Evolutionary conservation across 2,888 invertebrate genomes (phyloP).

Genomic region (Biston stratarius): DNA sequence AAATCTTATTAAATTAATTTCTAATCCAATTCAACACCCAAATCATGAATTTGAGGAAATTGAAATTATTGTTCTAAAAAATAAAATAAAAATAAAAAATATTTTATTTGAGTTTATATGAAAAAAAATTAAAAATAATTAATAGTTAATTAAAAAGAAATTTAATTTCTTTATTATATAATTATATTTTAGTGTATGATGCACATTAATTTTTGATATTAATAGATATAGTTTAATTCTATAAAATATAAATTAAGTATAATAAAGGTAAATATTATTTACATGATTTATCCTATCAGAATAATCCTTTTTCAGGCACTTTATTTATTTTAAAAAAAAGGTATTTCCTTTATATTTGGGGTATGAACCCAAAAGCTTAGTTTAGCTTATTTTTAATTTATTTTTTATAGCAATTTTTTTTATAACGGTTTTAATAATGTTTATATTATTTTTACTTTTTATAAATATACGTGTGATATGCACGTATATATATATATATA

Average conservation of each 20-base stretch:
- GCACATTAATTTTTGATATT: constrained; percentile 88
- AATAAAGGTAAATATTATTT: constrained; percentile 82
- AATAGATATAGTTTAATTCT: constrained; percentile 87
- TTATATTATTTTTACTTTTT: constrained; percentile 38
- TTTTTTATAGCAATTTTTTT: constrained; percentile 54
- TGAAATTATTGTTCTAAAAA: constrained; percentile 78
- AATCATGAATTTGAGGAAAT: constrained; percentile 74
- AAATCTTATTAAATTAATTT: constrained; percentile 88
- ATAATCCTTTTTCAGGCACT: constrained; percentile 81
- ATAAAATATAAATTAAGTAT: constrained; percentile 82
- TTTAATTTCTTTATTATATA: constrained; percentile 51
- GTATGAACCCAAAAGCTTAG: constrained; percentile 88
- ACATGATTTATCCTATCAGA: constrained; percentile 79
- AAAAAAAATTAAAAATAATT: constrained; percentile 84
- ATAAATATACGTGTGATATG: neutral
- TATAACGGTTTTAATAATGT: constrained; percentile 49
- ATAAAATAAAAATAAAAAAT: constrained; percentile 81
- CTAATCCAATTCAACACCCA: constrained; percentile 87
- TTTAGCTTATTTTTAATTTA: constrained; percentile 81
- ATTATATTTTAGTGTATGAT: constrained; percentile 87
- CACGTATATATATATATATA: constrained; percentile 42
- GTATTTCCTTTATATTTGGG: constrained; percentile 81
- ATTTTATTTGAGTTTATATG: constrained; percentile 81
- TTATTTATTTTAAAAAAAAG: constrained; percentile 81
- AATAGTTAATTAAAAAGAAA: constrained; percentile 76